These are phyloP conservation scores for Periophthalmus magnuspinnatus DNA, from an alignment of 2,797 vertebrate species.

Conservation along the genomic window DNA sequence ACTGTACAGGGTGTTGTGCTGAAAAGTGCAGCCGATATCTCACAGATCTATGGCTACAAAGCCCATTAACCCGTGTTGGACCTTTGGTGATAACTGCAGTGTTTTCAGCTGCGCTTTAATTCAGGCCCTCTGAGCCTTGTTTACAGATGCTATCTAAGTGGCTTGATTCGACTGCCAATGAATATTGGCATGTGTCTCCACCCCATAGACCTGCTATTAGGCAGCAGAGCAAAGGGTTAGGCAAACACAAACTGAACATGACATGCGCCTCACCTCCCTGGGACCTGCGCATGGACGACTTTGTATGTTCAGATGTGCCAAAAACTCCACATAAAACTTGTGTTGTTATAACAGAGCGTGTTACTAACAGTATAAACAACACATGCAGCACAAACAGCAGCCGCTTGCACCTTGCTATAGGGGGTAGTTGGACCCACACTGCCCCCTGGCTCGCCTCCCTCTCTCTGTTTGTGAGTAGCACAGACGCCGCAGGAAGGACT, in stretches of 20 bases:
- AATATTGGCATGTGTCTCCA: conserved; percentile 81
- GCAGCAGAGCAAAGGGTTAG: conserved; percentile 79
- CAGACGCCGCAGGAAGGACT: conserved; percentile 70
- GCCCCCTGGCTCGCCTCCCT: conserved; percentile 78
- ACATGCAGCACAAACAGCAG: conserved; percentile 19
- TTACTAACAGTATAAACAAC: conserved; percentile 19
- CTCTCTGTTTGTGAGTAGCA: conserved; percentile 65
- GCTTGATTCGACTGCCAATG: conserved; percentile 83
- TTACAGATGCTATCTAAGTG: conserved; percentile 79
- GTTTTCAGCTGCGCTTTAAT: conserved; percentile 67
- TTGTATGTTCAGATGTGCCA: conserved; percentile 16
- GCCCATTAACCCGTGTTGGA: conserved; percentile 70
- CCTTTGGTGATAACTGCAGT: conserved; percentile 65
- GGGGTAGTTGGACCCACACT: conserved; percentile 72
- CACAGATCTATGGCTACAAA: conserved; percentile 61
- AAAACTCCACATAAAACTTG: conserved; percentile 11
- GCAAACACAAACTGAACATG: conserved; percentile 84
- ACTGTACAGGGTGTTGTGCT: conserved; percentile 30
- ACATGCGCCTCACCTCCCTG: conserved; percentile 73
- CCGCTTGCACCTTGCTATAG: conserved; percentile 61
- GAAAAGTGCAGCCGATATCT: conserved; percentile 52
- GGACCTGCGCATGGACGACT: conserved; percentile 42
- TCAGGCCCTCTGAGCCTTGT: conserved; percentile 74
- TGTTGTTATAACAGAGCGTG: conserved; percentile 26
- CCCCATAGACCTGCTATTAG: conserved; percentile 79